These are phyloP conservation scores for Aphelenchoides besseyi DNA, from an alignment of 1,140 invertebrate species.

Conservation along the genomic window DNA sequence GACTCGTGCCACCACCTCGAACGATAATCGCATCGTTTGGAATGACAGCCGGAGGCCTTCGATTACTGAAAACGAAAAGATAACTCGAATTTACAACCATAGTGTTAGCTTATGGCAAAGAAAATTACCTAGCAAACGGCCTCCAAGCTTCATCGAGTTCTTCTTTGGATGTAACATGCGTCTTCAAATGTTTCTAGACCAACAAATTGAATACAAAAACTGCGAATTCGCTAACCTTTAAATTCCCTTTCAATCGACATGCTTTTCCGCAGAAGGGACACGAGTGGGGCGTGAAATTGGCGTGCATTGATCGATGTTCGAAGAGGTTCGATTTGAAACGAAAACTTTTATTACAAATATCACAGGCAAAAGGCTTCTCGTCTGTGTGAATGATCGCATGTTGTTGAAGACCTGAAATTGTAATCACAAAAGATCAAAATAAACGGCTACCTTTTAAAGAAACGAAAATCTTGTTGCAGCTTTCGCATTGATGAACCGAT, in stretches of 20 bases:
- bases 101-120: too few species aligned
- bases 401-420: slow-evolving; percentile 54
- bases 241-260: slow-evolving; percentile 55
- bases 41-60: slow-evolving; percentile 60
- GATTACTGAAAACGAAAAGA: slow-evolving; percentile 44
- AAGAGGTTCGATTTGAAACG: slow-evolving; percentile 63
- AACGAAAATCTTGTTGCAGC: slow-evolving; percentile 62
- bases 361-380: slow-evolving; percentile 65
- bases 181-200: slow-evolving; percentile 54
- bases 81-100: background rate
- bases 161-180: slow-evolving; percentile 58
- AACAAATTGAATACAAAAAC: background rate
- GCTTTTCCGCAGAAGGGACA: slow-evolving; percentile 60
- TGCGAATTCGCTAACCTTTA: slow-evolving; percentile 30
- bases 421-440: background rate
- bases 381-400: slow-evolving; percentile 68
- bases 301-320: slow-evolving; percentile 61
- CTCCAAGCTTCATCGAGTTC: slow-evolving; percentile 61
- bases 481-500: slow-evolving; percentile 59
- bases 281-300: slow-evolving; percentile 51
- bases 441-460: slow-evolving; percentile 60
- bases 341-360: slow-evolving; percentile 61
- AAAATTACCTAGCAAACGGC: slow-evolving; percentile 56
- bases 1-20: slow-evolving; percentile 40
- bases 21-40: slow-evolving; percentile 62